phyloP scores from a whole-genome alignment of 1,140 invertebrate species.

The Drosophila azteca region DNA sequence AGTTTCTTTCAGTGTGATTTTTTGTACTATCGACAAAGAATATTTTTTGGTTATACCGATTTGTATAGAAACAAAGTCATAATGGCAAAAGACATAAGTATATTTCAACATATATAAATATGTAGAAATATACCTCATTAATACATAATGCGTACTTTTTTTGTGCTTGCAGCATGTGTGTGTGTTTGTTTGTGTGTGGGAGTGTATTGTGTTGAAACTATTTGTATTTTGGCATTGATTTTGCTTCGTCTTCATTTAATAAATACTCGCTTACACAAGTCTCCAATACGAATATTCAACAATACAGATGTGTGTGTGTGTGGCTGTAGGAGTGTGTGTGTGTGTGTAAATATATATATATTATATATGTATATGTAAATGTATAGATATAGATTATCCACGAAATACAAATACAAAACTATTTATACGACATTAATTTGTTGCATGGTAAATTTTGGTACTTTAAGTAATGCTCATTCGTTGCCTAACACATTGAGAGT shows the following conservation, averaged over 20 bases:
- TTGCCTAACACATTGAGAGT: slow-evolving; percentile 72
- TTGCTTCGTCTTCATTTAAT: slow-evolving; percentile 57
- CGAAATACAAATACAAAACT: slow-evolving; percentile 40
- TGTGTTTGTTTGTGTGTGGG: slow-evolving; percentile 38
- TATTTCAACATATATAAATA: slow-evolving; percentile 12
- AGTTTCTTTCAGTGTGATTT: slow-evolving; percentile 47
- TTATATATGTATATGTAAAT: slow-evolving; percentile 15
- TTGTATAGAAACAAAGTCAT: slow-evolving; percentile 59
- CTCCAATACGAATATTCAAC: slow-evolving; percentile 48
- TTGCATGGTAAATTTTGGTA: slow-evolving; percentile 56
- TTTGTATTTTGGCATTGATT: slow-evolving; percentile 66
- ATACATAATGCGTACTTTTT: slow-evolving; percentile 49
- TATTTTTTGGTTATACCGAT: slow-evolving; percentile 76
- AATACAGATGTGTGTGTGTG: slow-evolving; percentile 48
- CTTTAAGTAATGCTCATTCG: slow-evolving; percentile 76
- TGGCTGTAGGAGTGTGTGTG: neutral
- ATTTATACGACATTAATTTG: slow-evolving; percentile 34
- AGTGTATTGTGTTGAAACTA: slow-evolving; percentile 29
- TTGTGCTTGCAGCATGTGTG: slow-evolving; percentile 73
- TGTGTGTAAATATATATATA: slow-evolving; percentile 32
- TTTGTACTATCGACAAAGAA: slow-evolving; percentile 74
- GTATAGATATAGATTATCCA: slow-evolving; percentile 48
- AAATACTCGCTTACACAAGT: slow-evolving; percentile 48
- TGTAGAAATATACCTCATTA: slow-evolving; percentile 27
- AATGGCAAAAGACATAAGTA: slow-evolving; percentile 54